Evolutionary conservation across 2,797 vertebrate genomes (phyloP), one percentile per base, ranked within the genome.

Genomic region (Sebastes aleutianus): DNA sequence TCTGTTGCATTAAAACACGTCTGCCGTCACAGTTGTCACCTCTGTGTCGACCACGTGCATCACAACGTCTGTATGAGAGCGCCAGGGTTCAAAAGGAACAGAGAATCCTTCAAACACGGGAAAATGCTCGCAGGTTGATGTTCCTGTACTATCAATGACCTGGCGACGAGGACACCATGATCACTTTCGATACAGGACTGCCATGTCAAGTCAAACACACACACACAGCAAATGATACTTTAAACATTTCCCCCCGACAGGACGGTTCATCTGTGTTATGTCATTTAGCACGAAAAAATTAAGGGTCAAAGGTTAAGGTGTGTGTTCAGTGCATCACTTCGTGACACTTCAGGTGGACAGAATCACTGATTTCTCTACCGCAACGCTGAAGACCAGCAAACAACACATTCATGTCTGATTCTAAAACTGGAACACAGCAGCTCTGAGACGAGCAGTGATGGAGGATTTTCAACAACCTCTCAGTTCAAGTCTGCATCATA

Each of bases 1-100:
- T 16, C 14, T 43, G 39, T 43, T 43, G 39, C 0, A 0, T 43
- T 43, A 43, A 43, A 43, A 43, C 39, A 43, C 39, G 39, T 43
- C 39, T 43, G 39, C 39, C 13, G 39, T 14, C 39, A 39, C 36
- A 39, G 36, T 39, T 39, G 36, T n/a, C n/a, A 39, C 36, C 36
- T 0, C 36, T 39, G 39, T 16, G 14, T 43, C 5, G 14, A 43
- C 39, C 39, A 43, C 39, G 14, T 43, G 39, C 39, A 43, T 43
- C 39, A 43, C 39, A 43, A 43, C 1, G 14, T 14, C 0, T 85
- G 86, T 92, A 3, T 61, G 95, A 83, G 93, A 95, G 95, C 87
- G 13, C 79, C 94, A 94, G 95, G 95, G 96, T 95, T 90, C 87
- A 91, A 87, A 1, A 93, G 94, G 94, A 91, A 96, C 27, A 0